A percentile compares a stretch with the other conserved stretches of the same genome.
Conservation (phyloP, 1,140 invertebrate genomes). For the Heliconius eleuchia region DNA sequence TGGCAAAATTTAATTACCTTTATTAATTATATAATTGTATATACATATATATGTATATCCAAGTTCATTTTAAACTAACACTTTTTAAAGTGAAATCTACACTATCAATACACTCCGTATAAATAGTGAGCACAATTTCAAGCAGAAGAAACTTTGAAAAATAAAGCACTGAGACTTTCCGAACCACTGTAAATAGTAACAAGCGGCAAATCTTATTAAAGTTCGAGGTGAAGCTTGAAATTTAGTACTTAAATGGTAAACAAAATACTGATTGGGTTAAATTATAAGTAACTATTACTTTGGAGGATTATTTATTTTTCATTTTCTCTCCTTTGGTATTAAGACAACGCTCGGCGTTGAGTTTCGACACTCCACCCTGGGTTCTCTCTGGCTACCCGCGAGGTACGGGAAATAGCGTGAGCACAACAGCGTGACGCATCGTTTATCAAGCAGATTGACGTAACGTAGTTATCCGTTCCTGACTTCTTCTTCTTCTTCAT, state of each 20-base stretch:
- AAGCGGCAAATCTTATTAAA: slow-evolving; percentile 25
- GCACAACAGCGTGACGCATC: too few relatives aligned
- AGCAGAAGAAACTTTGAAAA: slow-evolving; percentile 20
- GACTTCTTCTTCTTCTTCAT: too few relatives aligned
- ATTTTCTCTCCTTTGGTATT: too few relatives aligned
- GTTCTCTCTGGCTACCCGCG: too few relatives aligned
- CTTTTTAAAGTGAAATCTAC: background rate
- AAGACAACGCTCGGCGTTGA: background rate
- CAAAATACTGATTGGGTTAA: background rate
- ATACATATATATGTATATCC: too few relatives aligned
- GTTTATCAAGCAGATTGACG: too few relatives aligned
- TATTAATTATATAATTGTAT: background rate
- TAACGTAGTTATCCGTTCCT: too few relatives aligned
- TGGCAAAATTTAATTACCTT: background rate
- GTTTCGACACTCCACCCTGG: too few relatives aligned
- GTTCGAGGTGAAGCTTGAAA: background rate
- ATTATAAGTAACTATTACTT: background rate
- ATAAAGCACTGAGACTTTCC: slow-evolving; percentile 15
- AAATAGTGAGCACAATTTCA: slow-evolving; percentile 14
- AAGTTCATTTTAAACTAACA: background rate
- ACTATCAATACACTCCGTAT: slow-evolving; percentile 19
- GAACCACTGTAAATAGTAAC: slow-evolving; percentile 23
- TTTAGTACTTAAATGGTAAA: background rate
- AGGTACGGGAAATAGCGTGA: too few relatives aligned
- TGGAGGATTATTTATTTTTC: too few relatives aligned